Base-by-base conservation (phyloP, 2,113 vertebrate species). In the Copsychus sechellarum region DNA sequence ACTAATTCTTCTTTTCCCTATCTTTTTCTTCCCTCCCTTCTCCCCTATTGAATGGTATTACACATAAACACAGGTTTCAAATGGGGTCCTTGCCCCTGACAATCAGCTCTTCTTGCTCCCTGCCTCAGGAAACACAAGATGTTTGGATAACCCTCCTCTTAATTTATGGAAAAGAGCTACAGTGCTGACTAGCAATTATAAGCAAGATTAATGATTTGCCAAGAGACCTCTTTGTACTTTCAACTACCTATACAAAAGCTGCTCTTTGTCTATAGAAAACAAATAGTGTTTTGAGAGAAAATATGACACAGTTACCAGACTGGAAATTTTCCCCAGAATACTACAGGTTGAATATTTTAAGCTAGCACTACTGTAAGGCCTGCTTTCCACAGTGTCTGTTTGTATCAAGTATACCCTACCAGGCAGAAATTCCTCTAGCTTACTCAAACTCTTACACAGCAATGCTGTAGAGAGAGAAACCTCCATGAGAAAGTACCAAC, bases 141-240 rank as follows among this genome's bases (percentile, higher is more conserved):
- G 29, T 82, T 92, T 91, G 62, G 38, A 43, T 90, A 77, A 57
- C n/a, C 54, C 65, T 36, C 47, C 36, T 70, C 81, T 93, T 91
- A 82, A 94, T 91, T 96, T 70, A 85, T 73, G 66, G 81, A 54
- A 82, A 89, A 91, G 54, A 85, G 29, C 89, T 76, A 72, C 81
- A 92, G 38, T 38, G 58, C 81, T 91, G 84, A 91, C 81, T 67
- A 80, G 78, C 65, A 94, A 82, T 93, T 91, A 90, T 47, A 86
- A 81, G 54, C 54, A 93, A 95, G 87, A 96, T 90, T 90, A 96
- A 96, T 85, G 85, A 90, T 94, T 96, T 91, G 81, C 70, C 86
- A 84, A 87, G 78, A 93, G 56, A 93, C 77, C 22, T 43, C 47
- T 87, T 77, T 79, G 73, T 91, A 72, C 70, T 87, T 95, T 76